These are phyloP conservation scores for Argopecten irradians DNA, from an alignment of 1,140 invertebrate genomes.

Conservation along the genomic window DNA sequence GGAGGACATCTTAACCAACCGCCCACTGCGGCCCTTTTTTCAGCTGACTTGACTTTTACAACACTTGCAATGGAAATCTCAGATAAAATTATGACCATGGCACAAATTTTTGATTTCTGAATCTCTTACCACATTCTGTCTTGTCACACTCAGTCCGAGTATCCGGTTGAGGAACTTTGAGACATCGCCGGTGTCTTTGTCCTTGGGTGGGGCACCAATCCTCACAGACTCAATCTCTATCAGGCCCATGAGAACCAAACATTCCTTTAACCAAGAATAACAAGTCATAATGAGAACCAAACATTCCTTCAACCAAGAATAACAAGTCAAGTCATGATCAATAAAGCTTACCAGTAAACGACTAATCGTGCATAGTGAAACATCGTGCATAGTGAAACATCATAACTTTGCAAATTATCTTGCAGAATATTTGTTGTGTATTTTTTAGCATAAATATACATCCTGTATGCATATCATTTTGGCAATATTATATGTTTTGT, in stretches of 20 bases:
- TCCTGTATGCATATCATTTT: no score
- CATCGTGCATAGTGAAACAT: no score
- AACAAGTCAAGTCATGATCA: not conserved
- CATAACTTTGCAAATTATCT: no score
- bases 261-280: constrained; percentile 56
- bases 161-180: constrained; percentile 72
- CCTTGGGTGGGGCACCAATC: constrained; percentile 58
- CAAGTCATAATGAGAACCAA: not conserved
- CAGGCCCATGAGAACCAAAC: constrained; percentile 70
- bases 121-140: constrained; percentile 69
- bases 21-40: no score
- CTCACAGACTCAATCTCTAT: constrained; percentile 62
- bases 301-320: constrained; percentile 15
- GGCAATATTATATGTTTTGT: no score
- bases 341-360: not conserved
- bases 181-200: constrained; percentile 69
- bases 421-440: no score
- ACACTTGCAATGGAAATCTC: no score
- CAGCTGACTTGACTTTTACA: no score
- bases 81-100: not conserved
- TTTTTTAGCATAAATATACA: no score
- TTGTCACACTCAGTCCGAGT: constrained; percentile 66
- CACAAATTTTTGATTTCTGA: not conserved
- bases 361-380: no score
- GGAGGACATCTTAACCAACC: no score